These are phyloP conservation scores for Nymphalis c-album DNA, from an alignment of 2,888 invertebrate species.

Conservation along the genomic window DNA sequence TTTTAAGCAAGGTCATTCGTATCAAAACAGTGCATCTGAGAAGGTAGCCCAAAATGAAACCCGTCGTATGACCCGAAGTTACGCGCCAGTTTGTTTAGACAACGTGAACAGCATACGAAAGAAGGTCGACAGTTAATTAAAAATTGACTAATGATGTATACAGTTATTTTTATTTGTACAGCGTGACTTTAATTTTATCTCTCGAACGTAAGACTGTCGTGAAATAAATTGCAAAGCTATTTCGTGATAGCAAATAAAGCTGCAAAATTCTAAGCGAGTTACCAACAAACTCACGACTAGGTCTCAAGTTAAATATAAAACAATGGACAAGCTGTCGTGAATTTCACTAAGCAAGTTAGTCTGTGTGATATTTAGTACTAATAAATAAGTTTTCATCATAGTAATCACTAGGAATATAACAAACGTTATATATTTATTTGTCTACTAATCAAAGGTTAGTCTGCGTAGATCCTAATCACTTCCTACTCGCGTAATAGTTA, in stretches of 20 bases:
- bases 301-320: conserved; percentile 10
- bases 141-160: conserved; percentile 31
- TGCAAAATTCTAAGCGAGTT: conserved; percentile 7
- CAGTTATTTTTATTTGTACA: conserved; percentile 9
- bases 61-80: neutral
- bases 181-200: conserved; percentile 2
- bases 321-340: conserved; percentile 10
- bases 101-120: conserved; percentile 23
- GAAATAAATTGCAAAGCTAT: conserved; percentile 7
- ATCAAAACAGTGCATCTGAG: neutral
- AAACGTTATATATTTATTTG: too few relatives aligned
- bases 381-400: neutral
- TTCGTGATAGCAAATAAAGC: conserved; percentile 8
- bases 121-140: conserved; percentile 27
- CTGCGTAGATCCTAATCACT: too few relatives aligned
- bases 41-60: neutral
- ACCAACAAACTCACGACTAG: conserved; percentile 3
- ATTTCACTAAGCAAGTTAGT: neutral
- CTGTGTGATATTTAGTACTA: too few relatives aligned
- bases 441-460: too few relatives aligned
- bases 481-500: too few relatives aligned
- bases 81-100: conserved; percentile 11
- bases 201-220: neutral
- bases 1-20: neutral
- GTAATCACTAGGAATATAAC: too few relatives aligned